Conservation (phyloP, 2,113 vertebrate genomes). For the Oncorhynchus masou region DNA sequence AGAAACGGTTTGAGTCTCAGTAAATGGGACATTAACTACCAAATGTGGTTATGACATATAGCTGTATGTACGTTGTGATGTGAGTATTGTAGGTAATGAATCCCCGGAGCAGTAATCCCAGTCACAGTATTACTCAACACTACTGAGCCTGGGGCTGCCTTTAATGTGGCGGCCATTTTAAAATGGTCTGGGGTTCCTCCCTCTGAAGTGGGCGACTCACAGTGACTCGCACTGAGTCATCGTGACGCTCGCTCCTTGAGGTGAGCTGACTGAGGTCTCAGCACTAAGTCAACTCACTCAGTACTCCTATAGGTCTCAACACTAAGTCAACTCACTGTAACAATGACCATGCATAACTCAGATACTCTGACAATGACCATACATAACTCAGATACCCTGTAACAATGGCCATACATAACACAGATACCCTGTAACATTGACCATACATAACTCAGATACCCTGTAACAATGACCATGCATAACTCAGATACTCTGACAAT, state of each 20-base stretch:
- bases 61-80: no score
- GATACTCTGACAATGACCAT: no score
- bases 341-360: no score
- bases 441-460: no score
- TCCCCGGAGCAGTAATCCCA: neutral
- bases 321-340: no score
- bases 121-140: conserved; percentile 20
- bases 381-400: no score
- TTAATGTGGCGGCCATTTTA: conserved; percentile 17
- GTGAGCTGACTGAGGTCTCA: neutral
- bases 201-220: conserved; percentile 3
- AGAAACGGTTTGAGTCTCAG: no score
- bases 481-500: no score
- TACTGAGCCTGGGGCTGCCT: conserved; percentile 17
- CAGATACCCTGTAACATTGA: no score
- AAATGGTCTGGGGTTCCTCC: neutral
- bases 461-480: no score
- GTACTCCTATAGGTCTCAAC: neutral
- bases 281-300: neutral
- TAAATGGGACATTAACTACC: neutral
- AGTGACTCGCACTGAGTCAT: conserved; percentile 7
- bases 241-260: neutral
- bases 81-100: no score
- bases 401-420: no score
- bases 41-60: neutral